Evolutionary conservation across 2,888 invertebrate species (phyloP).

Genomic region (Rhimphoctona megacephalus): DNA sequence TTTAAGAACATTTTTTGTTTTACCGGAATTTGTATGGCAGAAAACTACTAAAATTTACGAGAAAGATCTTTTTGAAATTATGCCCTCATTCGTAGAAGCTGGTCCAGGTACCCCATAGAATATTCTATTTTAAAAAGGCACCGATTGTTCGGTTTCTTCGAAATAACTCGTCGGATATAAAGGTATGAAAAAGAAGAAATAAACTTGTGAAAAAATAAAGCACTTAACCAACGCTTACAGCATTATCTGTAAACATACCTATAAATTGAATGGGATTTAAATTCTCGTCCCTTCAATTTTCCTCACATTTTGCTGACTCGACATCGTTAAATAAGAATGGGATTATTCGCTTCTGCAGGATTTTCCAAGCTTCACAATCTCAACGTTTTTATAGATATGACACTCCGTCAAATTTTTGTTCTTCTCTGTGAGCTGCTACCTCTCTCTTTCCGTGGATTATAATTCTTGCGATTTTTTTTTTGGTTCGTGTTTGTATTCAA

Average conservation of each 20-base stretch:
- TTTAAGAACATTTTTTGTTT: background rate
- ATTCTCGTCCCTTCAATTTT: background rate
- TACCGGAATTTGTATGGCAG: background rate
- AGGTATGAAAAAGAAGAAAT: background rate
- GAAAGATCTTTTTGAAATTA: background rate
- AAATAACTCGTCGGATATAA: background rate
- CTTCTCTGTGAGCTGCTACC: background rate
- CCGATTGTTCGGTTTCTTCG: background rate
- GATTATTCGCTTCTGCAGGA: background rate
- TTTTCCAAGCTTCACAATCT: background rate
- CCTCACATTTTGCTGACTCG: background rate
- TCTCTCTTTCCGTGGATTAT: background rate
- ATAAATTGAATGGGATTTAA: constrained; percentile 1
- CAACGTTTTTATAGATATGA: constrained; percentile 12
- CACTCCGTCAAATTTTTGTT: background rate
- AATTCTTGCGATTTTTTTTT: background rate
- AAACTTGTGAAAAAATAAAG: background rate
- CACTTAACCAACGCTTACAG: background rate
- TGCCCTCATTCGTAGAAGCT: background rate
- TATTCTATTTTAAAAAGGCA: background rate
- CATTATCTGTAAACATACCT: background rate
- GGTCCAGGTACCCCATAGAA: background rate
- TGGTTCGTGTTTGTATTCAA: background rate
- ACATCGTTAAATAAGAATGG: constrained; percentile 7
- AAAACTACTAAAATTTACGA: background rate